Evolutionary conservation across 2,113 vertebrate species (phyloP), one percentile per base, ranked within the genome.

Genomic region (Tragelaphus imberbis): DNA sequence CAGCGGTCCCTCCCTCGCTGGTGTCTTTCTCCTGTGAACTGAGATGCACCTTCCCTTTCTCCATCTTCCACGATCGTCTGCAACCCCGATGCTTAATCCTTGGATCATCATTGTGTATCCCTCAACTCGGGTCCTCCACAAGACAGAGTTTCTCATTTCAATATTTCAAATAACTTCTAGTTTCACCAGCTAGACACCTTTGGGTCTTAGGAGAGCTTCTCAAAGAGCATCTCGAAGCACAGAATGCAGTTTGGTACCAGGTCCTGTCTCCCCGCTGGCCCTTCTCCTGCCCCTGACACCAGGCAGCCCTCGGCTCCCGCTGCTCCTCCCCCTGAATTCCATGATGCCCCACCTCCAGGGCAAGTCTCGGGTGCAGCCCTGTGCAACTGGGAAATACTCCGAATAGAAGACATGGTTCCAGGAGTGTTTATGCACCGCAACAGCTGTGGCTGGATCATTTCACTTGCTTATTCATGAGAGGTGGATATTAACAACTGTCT

Each of bases 321-420:
- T 6, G 3, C 16, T 16, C 30, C 28, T 16, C 49, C 88, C 28
- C 56, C 21, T 16, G 19, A 13, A 5, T 1, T 47, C 23, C 6
- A 13, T 6, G 40, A 23, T 8, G 10, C n/a, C 21, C 55, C 27
- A 28, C 23, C 14, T 55, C 5, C 56, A 23, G 33, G 49, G 2
- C 33, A 9, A 53, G 13, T 27, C n/a, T 28, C 21, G 3, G 33
- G 25, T 30, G 2, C 4, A 40, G 63, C 25, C 33, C 25, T 17
- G 2, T 10, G 55, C 81, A 7, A 2, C 6, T 0, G 3, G 19
- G 47, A 75, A 14, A 85, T 7, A 4, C 16, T 85, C 40, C 13
- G 10, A 28, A 14, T 3, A 36, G 47, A 80, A 30, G 25, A 21
- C 30, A 1, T 0, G 12, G 30, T 6, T 49, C 12, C 21, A 9